Base-by-base conservation (phyloP, 2,113 vertebrate genomes). In the Athene cunicularia region DNA sequence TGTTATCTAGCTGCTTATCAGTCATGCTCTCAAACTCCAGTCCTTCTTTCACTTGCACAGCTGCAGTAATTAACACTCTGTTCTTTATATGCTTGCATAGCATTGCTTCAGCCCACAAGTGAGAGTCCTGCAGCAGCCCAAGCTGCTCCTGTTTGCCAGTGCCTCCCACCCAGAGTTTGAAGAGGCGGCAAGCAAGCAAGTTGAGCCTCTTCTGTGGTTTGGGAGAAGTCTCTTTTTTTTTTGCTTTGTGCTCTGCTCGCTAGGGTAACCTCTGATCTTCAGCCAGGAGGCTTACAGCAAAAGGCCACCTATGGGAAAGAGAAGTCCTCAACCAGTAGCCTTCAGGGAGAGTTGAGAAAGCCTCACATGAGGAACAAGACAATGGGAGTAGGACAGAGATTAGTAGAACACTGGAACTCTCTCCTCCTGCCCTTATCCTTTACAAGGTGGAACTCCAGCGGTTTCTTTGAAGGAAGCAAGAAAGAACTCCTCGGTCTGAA, bases 1-100 rank as follows among this genome's bases (percentile, higher is more conserved):
- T 45, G 8, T 27, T 81, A 47, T 55, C 93, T 81, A 52, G 59
- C 55, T 71, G 73, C 89, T 95, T 74, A 84, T 84, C 86, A 62
- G 72, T 27, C 37, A 13, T 32, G 20, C 80, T 84, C 41, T 80
- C 72, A 14, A 68, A n/a, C 71, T 53, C 12, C 72, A 58, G 53
- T n/a, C 88, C 76, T 74, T 74, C 80, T 77, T 71, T 41, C 1
- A 1, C 5, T 70, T 79, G 66, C 35, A 56, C 50, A 60, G 93
- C 68, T 87, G 58, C 82, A 47, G 28, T 23, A 14, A 49, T 93
- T 37, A 32, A 81, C 39, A 19, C 26, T 79, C 47, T 52, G 13
- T 91, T 95, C 89, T 94, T 81, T 19, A 59, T 14, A 0, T 8
- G 62, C 70, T 82, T 70, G 6, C 75, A 5, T 17, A n/a, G 60